Evolutionary conservation across 2,888 invertebrate genomes (phyloP).

Genomic region (Polydrusus cervinus): DNA sequence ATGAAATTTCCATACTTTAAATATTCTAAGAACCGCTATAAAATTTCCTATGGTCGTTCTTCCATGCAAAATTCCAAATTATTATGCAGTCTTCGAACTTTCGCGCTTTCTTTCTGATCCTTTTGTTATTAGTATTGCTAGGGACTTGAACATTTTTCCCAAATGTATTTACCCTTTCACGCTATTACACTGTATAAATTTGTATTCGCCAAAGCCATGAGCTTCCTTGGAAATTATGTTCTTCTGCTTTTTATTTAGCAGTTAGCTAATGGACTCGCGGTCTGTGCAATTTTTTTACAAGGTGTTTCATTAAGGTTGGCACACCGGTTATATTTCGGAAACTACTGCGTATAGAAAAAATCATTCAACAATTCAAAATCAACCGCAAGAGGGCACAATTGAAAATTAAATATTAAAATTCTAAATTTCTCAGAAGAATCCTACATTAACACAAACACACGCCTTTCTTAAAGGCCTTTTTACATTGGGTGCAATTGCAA

Average conservation of each 20-base stretch:
- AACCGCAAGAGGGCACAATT: too few relatives aligned
- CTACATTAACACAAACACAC: too few relatives aligned
- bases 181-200: slow-evolving; percentile 5
- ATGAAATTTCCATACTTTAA: slow-evolving; percentile 16
- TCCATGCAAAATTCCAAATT: slow-evolving; percentile 31
- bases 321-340: too few relatives aligned
- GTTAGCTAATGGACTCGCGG: not conserved
- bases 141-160: slow-evolving; percentile 7
- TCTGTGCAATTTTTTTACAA: too few relatives aligned
- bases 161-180: slow-evolving; percentile 16
- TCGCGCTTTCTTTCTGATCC: slow-evolving; percentile 19
- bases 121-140: slow-evolving; percentile 16
- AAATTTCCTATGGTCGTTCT: slow-evolving; percentile 14
- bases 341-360: too few relatives aligned
- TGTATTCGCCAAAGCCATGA: not conserved
- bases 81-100: slow-evolving; percentile 38
- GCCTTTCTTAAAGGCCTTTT: too few relatives aligned
- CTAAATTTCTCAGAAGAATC: too few relatives aligned
- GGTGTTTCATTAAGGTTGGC: too few relatives aligned
- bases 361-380: too few relatives aligned
- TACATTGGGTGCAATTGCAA: too few relatives aligned
- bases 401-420: too few relatives aligned
- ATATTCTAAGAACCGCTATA: slow-evolving; percentile 8
- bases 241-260: not conserved
- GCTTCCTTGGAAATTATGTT: not conserved